Percentiles rank a stretch among this genome's conserved stretches.
phyloP scores from a whole-genome alignment of 2,888 invertebrate species.

The Drosophila mimica region DNA sequence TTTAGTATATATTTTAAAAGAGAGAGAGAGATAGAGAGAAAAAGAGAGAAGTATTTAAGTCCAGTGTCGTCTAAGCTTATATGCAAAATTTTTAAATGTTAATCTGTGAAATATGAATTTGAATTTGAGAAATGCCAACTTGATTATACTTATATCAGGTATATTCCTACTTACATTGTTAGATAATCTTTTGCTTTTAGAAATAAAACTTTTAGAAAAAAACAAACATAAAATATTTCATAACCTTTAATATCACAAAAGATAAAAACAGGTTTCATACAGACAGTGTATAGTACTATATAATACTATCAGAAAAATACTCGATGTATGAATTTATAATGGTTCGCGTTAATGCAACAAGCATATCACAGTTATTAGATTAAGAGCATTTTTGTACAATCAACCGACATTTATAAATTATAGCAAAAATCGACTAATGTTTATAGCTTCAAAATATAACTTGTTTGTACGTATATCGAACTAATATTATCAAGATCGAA shows the following conservation, averaged over 20 bases:
- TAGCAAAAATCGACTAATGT: background rate
- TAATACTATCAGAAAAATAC: too few relatives aligned
- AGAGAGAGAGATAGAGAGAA: background rate
- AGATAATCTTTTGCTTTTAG: background rate
- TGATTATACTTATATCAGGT: background rate
- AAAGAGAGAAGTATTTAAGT: conserved; percentile 8
- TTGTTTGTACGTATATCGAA: too few relatives aligned
- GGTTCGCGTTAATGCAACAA: too few relatives aligned
- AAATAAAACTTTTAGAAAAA: too few relatives aligned
- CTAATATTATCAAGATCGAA: too few relatives aligned
- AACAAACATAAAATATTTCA: too few relatives aligned
- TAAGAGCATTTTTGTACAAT: too few relatives aligned
- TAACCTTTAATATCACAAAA: background rate
- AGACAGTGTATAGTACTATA: too few relatives aligned
- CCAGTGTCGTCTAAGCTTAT: conserved; percentile 2
- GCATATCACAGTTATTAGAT: too few relatives aligned
- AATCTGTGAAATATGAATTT: conserved; percentile 9
- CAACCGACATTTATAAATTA: background rate
- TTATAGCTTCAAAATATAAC: background rate
- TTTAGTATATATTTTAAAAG: background rate
- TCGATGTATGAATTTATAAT: too few relatives aligned
- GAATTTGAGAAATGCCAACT: background rate
- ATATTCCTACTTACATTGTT: background rate
- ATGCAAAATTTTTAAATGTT: conserved; percentile 20
- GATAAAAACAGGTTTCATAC: background rate